Evolutionary conservation across 1,140 invertebrate genomes (phyloP), one percentile per base, ranked within the genome.

Genomic region (Orius laevigatus): DNA sequence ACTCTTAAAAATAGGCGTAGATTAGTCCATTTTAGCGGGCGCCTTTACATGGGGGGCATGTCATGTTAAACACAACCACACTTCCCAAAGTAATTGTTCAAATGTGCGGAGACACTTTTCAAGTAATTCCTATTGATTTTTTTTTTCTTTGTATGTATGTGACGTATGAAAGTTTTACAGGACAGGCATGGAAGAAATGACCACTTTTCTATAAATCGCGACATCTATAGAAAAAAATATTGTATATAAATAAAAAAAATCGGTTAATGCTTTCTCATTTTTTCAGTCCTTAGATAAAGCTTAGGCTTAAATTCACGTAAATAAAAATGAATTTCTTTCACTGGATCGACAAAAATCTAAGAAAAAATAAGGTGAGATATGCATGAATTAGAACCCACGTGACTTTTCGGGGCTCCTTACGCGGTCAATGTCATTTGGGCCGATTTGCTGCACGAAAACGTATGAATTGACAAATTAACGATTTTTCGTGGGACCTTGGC

Each of bases 31-130:
- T 25, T 45, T 14, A 45, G 43, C 43, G 43, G 43, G 43, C 43
- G 43, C 43, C 43, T 45, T 45, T n/a, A 10, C 9, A 31, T 16
- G 9, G 11, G 25, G 43, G 43, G 25, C 43, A 45, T 45, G 43
- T 45, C 20, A 45, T 45, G 43, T 12, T 45, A 45, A n/a, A 31
- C 12, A 25, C 15, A 16, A 31, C 12, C 41, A 40, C 16, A 16
- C 25, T 50, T n/a, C 48, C 48, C 32, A 33, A 40, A 44, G 48
- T 50, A 25, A 33, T 34, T 32, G 48, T 50, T 16, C 40, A 50
- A 50, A 50, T 50, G 48, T 50, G 48, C 44, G 48, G 48, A 50
- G 48, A 50, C 34, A 50, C 48, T 14, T 50, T 50, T 36, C 48
- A 50, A 50, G 48, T 50, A 50, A 50, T 45, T 45, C 9, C 43